Percentiles rank a stretch among this genome's conserved stretches.
phyloP scores from a whole-genome alignment of 35 echinoderm and acorn worm species.

The Anneissia japonica region DNA sequence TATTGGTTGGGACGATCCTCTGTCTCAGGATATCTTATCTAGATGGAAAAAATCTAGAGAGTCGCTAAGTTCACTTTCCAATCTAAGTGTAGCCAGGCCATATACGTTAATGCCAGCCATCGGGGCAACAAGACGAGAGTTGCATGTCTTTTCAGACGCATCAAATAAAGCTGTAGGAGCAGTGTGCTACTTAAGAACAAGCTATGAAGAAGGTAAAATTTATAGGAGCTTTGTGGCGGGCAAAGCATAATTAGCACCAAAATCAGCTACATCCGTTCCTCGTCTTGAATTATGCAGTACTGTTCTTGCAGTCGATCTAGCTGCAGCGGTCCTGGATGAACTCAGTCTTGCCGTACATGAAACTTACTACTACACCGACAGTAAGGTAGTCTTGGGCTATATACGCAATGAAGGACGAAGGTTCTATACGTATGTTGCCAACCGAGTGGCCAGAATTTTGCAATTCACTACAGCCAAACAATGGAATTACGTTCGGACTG shows the following conservation, averaged over 20 bases:
- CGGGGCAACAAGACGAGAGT: not conserved
- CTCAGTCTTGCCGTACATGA: not conserved
- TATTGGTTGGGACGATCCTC: not conserved
- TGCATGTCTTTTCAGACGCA: not conserved
- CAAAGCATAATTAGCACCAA: not conserved
- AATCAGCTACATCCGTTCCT: not conserved
- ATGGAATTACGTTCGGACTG: no score
- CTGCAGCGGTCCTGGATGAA: not conserved
- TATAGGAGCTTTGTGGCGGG: not conserved
- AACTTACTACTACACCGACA: not conserved
- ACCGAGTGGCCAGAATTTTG: not conserved
- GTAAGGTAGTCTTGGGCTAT: not conserved
- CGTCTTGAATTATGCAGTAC: not conserved
- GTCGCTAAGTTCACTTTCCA: not conserved
- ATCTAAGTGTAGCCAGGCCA: not conserved
- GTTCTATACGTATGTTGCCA: slow-evolving; percentile 3
- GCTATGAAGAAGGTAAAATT: not conserved
- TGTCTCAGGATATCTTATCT: not conserved
- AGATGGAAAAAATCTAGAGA: not conserved
- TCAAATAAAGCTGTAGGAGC: not conserved
- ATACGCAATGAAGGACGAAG: not conserved
- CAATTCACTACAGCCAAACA: no score
- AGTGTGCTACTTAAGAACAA: not conserved
- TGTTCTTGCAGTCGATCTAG: not conserved
- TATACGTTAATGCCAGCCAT: not conserved